Conservation (phyloP, 2,888 invertebrate genomes). For the Chrysodeixis includens region DNA sequence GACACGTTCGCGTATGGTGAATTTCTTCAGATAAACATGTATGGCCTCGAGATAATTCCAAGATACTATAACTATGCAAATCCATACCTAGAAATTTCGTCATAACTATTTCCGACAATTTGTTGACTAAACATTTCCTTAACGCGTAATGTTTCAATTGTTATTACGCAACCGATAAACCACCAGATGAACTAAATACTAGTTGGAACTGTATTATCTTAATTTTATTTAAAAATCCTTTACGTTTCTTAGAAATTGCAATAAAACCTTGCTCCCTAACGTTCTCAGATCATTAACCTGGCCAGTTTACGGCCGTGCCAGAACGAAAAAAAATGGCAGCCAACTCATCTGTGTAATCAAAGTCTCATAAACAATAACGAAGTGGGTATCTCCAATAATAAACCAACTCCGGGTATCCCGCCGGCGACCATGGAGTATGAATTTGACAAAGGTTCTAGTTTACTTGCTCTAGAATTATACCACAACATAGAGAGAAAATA, state of each 20-base stretch:
- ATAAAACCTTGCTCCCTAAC: constrained; percentile 37
- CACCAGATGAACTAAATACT: not conserved
- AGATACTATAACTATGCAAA: not conserved
- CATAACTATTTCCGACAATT: constrained; percentile 2
- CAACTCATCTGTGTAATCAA: constrained; percentile 41
- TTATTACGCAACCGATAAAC: not conserved
- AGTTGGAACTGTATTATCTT: not conserved
- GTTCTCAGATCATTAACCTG: constrained; percentile 32
- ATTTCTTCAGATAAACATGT: too few species aligned
- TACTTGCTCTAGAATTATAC: too few species aligned
- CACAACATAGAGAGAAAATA: too few species aligned
- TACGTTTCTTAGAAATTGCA: constrained; percentile 35
- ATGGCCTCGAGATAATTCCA: not conserved
- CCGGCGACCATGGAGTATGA: constrained; percentile 18
- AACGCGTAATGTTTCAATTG: not conserved
- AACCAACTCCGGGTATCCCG: constrained; percentile 26
- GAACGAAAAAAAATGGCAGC: constrained; percentile 31
- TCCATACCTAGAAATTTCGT: constrained; percentile 7
- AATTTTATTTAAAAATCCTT: constrained; percentile 11
- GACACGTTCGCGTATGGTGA: too few species aligned
- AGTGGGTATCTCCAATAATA: constrained; percentile 37
- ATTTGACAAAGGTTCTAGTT: not conserved
- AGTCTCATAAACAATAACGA: constrained; percentile 50
- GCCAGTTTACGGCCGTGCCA: constrained; percentile 29
- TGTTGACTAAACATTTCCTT: not conserved